Evolutionary conservation across 1,140 invertebrate genomes (phyloP), one percentile per base, ranked within the genome.

Genomic region (Lepidurus apus): DNA sequence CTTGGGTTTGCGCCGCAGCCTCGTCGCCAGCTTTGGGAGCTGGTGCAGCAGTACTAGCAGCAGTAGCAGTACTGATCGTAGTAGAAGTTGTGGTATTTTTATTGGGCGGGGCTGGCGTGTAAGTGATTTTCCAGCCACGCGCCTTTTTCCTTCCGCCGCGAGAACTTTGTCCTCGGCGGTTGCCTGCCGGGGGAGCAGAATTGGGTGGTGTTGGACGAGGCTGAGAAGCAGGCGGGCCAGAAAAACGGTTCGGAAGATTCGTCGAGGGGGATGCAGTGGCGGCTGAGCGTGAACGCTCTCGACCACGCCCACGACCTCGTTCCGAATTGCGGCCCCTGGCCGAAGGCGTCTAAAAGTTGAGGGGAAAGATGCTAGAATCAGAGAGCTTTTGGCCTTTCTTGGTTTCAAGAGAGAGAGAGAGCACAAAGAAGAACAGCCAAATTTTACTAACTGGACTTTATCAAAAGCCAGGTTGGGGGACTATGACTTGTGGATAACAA

Each of bases 231-330:
- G 53, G 53, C 53, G 53, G 53, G 53, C 17, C 21, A 65, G 53
- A 13, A 13, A 65, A 65, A 65, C 53, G 53, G 53, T 21, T 13
- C 53, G 53, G 53, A 65, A 65, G 53, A 65, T 13, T n/a, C 53
- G 53, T 65, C 53, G 53, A 65, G 53, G 53, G 53, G 53, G 53
- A 65, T 13, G 53, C 53, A 21, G 6, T 17, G 21, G 53, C 21
- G 53, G 53, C 53, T 65, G 53, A 65, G 53, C 53, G 53, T 17
- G 53, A 65, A 21, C 53, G 53, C 53, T 65, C 53, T 65, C 53
- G 53, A 17, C 53, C 53, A 65, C 53, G 53, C n/a, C 53, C 53
- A 65, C 53, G 53, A 65, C 53, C 53, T 65, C 53, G 17, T 65
- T 65, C 53, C 53, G 53, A 65, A 65, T 65, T 65, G 21, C 53